Evolutionary conservation across 2,797 vertebrate genomes (phyloP).

Genomic region (Parauchenoglanis punctatus): DNA sequence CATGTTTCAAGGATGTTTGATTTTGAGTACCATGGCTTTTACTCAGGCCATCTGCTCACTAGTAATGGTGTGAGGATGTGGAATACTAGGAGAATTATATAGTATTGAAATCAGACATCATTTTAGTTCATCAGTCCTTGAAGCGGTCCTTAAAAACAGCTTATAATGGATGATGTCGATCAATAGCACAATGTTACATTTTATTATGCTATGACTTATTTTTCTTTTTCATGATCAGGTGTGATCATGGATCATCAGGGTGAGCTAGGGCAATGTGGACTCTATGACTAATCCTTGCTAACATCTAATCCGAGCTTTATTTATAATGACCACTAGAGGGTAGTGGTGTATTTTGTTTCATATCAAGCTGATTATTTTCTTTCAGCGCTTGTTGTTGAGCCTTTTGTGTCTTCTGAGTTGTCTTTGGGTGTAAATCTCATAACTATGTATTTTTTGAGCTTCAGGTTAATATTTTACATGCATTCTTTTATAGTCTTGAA

Average conservation of each 20-base stretch:
- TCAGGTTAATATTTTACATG: not conserved
- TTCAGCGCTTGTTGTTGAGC: not conserved
- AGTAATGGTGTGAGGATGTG: not conserved
- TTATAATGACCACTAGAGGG: conserved; percentile 16
- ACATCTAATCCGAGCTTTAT: not conserved
- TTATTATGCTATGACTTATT: not conserved
- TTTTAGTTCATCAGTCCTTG: not conserved
- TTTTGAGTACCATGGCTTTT: not conserved
- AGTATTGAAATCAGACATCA: not conserved
- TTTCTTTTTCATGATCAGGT: not conserved
- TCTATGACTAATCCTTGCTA: not conserved
- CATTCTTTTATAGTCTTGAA: not conserved
- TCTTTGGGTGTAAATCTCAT: not conserved
- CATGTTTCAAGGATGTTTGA: not conserved
- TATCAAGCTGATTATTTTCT: not conserved
- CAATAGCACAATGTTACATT: not conserved
- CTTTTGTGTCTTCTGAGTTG: not conserved
- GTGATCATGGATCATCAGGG: not conserved
- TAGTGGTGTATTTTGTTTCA: not conserved
- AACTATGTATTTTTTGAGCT: not conserved
- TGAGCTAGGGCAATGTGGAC: not conserved
- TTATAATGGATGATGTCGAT: not conserved
- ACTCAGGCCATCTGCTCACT: not conserved
- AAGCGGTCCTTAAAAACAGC: not conserved
- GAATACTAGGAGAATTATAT: not conserved